A percentile compares a stretch with the other conserved stretches of the same genome.
Conservation (phyloP, 2,113 vertebrate species). For the Rhabdornis inornatus region DNA sequence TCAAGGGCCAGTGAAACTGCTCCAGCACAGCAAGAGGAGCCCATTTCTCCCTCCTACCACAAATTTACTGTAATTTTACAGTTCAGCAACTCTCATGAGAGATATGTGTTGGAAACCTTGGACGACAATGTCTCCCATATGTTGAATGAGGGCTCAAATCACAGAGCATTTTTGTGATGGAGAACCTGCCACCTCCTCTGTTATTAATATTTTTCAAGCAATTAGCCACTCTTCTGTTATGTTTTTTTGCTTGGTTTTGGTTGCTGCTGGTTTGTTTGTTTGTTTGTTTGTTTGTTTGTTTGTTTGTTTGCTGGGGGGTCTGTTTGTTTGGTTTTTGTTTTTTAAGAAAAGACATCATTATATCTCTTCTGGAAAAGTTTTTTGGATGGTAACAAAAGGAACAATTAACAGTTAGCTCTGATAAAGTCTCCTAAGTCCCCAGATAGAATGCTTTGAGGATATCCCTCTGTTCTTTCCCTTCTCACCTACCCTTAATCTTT, state of each 20-base stretch:
- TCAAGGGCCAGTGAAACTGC: not conserved
- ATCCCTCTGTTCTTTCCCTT: accelerated
- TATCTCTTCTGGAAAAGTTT: not conserved
- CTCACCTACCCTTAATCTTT: not conserved
- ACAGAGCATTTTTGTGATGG: not conserved
- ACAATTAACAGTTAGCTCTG: not conserved
- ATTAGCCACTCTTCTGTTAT: not conserved
- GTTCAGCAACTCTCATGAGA: not conserved
- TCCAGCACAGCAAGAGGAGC: not conserved
- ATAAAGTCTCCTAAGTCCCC: not conserved
- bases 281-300: not conserved
- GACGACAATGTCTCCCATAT: not conserved
- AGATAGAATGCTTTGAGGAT: not conserved
- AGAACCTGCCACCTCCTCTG: not conserved
- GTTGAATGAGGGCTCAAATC: not conserved
- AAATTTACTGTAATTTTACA: not conserved
- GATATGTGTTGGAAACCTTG: not conserved
- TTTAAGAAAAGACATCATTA: not conserved
- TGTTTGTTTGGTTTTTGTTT: not conserved
- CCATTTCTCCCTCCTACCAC: not conserved
- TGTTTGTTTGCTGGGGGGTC: no score
- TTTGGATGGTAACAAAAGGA: not conserved
- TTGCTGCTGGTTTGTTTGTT: not conserved
- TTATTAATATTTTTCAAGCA: not conserved
- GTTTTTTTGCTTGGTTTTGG: not conserved